Evolutionary conservation across 1,140 invertebrate species (phyloP), one percentile per base, ranked within the genome.

Genomic region (Bicyclus anynana): DNA sequence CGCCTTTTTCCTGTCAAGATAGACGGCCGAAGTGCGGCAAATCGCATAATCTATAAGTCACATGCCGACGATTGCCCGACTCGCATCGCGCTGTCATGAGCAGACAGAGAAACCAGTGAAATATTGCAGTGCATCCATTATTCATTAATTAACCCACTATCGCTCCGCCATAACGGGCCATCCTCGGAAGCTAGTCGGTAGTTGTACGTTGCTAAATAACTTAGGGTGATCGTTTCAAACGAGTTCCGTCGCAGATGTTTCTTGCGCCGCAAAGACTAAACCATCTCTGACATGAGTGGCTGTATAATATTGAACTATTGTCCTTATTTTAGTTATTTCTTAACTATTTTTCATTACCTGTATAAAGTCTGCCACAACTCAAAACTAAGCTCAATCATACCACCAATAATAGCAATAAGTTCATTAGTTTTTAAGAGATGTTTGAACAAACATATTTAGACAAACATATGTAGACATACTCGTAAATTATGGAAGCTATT

Each of bases 141-240:
- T 80, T 81, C 72, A 81, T 79, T 79, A 76, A 80, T 81, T 80
- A 79, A 80, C 73, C 74, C 59, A 80, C 70, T 75, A 78, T 73
- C 71, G 72, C 62, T 56, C 52, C 54, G 55, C 74, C 66, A 81
- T 81, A 81, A 78, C 73, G 68, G 72, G 61, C 59, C 72, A 59
- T 77, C 67, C 63, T 72, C 69, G 67, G 71, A 72, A 75, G 77
- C 70, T 60, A 59, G 50, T n/a, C 40, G 16, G 37, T 51, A 51
- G 46, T 37, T 12, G 18, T 26, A 44, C 53, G 51, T 56, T 46
- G 61, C 56, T 65, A 59, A 65, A 66, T 67, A 61, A 51, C 62
- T 62, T 48, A 63, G 63, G 59, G 62, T 59, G 47, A 53, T 56
- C 59, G 33, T 51, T 67, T 65, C 42, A 50, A 66, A 70, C 58